These are phyloP conservation scores for Perizoma flavofasciatum DNA, from an alignment of 2,888 invertebrate genomes.

Conservation along the genomic window DNA sequence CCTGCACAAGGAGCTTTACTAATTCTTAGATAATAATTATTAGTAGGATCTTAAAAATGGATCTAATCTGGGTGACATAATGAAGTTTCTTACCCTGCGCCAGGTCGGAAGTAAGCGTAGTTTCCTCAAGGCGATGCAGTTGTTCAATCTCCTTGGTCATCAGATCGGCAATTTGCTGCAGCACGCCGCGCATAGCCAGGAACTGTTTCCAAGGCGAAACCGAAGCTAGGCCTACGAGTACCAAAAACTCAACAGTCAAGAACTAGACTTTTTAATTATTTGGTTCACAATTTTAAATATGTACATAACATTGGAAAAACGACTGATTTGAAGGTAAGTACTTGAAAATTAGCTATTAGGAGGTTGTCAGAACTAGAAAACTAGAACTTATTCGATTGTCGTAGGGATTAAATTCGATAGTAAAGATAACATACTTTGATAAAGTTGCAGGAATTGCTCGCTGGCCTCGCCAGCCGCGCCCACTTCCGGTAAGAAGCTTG, in stretches of 20 bases:
- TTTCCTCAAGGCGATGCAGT: constrained; percentile 94
- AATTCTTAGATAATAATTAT: too few relatives aligned
- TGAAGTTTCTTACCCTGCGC: constrained; percentile 86
- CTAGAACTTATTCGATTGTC: too few relatives aligned
- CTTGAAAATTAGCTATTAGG: too few relatives aligned
- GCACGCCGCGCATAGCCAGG: constrained; percentile 93
- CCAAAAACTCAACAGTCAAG: not conserved
- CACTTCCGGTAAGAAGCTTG: constrained; percentile 93
- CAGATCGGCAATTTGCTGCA: constrained; percentile 92
- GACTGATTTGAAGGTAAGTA: too few relatives aligned
- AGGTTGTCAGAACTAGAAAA: too few relatives aligned
- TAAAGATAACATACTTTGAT: constrained; percentile 84
- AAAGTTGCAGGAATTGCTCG: constrained; percentile 94
- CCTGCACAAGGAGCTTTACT: too few relatives aligned
- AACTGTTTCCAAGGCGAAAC: constrained; percentile 97
- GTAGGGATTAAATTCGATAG: too few relatives aligned
- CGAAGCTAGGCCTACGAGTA: constrained; percentile 85
- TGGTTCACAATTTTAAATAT: too few relatives aligned
- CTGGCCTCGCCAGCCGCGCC: constrained; percentile 95
- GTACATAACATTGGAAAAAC: too few relatives aligned
- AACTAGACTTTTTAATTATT: too few relatives aligned
- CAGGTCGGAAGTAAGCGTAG: constrained; percentile 95
- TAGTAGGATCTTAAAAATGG: too few relatives aligned
- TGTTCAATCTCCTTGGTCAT: constrained; percentile 95
- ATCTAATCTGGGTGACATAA: too few relatives aligned